Percentiles rank a stretch among this genome's conserved stretches.
These are phyloP conservation scores for Montipora capricornis DNA, from an alignment of 64 coral and sea anemone genomes.

Conservation along the genomic window DNA sequence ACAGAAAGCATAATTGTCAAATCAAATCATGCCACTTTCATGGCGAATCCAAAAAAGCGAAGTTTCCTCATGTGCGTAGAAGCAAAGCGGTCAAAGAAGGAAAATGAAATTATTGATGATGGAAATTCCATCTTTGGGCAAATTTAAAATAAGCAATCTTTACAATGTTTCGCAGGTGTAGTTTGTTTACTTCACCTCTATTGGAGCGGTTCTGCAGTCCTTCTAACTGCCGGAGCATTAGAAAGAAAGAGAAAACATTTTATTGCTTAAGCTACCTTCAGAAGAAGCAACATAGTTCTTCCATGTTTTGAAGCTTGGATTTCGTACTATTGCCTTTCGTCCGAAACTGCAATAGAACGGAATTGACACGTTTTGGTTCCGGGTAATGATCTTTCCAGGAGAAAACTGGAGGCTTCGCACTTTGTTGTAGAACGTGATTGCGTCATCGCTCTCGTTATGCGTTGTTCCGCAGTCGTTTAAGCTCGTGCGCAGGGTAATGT, in stretches of 20 bases:
- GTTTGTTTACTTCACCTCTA: background rate
- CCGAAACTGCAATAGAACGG: slow-evolving; percentile 28
- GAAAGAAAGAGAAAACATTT: background rate
- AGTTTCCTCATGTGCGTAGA: background rate
- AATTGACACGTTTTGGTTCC: slow-evolving; percentile 33
- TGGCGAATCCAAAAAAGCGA: background rate
- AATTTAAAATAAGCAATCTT: slow-evolving; percentile 15
- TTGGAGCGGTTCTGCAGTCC: too few species aligned
- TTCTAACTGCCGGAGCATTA: too few species aligned
- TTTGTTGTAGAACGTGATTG: slow-evolving; percentile 52
- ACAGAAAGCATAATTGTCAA: too few species aligned
- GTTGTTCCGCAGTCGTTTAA: slow-evolving; percentile 37
- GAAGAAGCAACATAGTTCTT: slow-evolving; percentile 4
- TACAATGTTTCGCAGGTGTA: background rate
- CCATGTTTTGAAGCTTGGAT: slow-evolving; percentile 43
- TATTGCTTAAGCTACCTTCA: background rate
- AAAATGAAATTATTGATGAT: background rate
- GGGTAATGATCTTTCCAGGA: background rate
- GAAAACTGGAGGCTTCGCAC: slow-evolving; percentile 24
- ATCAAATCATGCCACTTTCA: background rate
- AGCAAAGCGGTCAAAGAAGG: background rate
- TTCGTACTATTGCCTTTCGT: slow-evolving; percentile 28
- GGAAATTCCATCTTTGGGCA: background rate
- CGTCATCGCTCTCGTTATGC: slow-evolving; percentile 35
- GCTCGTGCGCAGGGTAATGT: slow-evolving; percentile 17